A percentile compares a stretch with the other conserved stretches of the same genome.
These are phyloP conservation scores for Orchesellides sinensis DNA, from an alignment of 2,888 invertebrate species.

Conservation along the genomic window DNA sequence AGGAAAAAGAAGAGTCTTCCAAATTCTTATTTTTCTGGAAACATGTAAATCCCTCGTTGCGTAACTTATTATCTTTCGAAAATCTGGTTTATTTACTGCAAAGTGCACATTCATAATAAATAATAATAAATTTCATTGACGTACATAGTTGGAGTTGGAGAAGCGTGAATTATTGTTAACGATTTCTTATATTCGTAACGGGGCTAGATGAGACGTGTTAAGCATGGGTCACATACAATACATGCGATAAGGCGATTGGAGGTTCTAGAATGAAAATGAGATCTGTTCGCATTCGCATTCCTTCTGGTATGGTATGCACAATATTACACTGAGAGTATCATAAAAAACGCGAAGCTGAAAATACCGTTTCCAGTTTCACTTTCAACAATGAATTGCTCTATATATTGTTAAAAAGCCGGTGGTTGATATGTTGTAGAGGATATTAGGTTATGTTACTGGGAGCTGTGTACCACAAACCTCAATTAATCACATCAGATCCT, in stretches of 20 bases:
- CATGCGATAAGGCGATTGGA: too few relatives aligned
- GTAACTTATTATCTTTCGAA: background rate
- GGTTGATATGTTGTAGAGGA: background rate
- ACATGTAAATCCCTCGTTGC: background rate
- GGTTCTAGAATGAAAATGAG: background rate
- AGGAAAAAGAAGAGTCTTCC: too few relatives aligned
- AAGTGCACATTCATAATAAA: too few relatives aligned
- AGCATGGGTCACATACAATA: too few relatives aligned
- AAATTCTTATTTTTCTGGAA: background rate
- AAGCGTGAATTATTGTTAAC: too few relatives aligned
- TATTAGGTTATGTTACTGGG: too few relatives aligned
- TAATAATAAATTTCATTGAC: too few relatives aligned
- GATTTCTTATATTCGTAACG: too few relatives aligned
- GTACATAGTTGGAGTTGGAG: too few relatives aligned
- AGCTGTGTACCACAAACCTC: background rate
- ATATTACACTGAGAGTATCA: background rate
- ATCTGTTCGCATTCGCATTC: background rate
- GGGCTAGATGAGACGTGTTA: background rate
- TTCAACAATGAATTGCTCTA: slow-evolving; percentile 23
- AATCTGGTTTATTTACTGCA: background rate
- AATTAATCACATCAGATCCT: background rate
- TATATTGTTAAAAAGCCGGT: background rate
- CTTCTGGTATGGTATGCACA: background rate
- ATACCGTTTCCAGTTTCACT: background rate
- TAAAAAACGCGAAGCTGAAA: too few relatives aligned